Percentiles rank a stretch among this genome's conserved stretches.
These are phyloP conservation scores for Mus spretus DNA, from an alignment of 2,797 vertebrate species.

Conservation along the genomic window DNA sequence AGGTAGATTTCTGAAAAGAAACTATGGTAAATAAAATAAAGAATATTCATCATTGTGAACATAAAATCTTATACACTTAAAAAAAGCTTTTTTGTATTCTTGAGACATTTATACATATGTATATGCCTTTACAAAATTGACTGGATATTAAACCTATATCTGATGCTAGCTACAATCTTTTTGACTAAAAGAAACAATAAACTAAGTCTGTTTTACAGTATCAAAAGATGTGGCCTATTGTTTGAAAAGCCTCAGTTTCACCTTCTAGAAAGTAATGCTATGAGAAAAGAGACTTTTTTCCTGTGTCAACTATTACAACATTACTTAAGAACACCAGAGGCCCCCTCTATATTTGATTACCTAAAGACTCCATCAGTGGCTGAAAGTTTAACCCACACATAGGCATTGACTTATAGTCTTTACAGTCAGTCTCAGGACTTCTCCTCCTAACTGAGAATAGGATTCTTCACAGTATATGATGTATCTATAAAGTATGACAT, in stretches of 20 bases:
- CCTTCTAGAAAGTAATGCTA: neutral
- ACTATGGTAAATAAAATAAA: slow-evolving; percentile 25
- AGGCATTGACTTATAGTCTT: neutral
- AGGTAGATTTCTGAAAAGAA: slow-evolving; percentile 2
- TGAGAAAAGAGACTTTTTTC: neutral
- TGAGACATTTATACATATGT: neutral
- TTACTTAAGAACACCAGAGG: neutral
- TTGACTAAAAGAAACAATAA: slow-evolving; percentile 28
- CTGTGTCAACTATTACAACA: neutral
- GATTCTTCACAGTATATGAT: neutral
- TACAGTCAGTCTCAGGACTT: neutral
- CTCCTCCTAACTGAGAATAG: neutral
- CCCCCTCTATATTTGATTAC: neutral
- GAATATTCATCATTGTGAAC: neutral
- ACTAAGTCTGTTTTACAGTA: neutral
- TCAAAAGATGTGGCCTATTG: neutral
- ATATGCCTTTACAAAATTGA: neutral
- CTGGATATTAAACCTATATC: neutral
- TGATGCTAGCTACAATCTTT: neutral
- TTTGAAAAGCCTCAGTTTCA: slow-evolving; percentile 53
- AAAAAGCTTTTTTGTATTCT: neutral
- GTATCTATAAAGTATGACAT: neutral
- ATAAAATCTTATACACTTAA: slow-evolving; percentile 18
- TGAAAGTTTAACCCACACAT: neutral
- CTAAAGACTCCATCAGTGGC: neutral